These are phyloP conservation scores for Teleogryllus occipitalis DNA, from an alignment of 1,140 invertebrate genomes.

Conservation along the genomic window DNA sequence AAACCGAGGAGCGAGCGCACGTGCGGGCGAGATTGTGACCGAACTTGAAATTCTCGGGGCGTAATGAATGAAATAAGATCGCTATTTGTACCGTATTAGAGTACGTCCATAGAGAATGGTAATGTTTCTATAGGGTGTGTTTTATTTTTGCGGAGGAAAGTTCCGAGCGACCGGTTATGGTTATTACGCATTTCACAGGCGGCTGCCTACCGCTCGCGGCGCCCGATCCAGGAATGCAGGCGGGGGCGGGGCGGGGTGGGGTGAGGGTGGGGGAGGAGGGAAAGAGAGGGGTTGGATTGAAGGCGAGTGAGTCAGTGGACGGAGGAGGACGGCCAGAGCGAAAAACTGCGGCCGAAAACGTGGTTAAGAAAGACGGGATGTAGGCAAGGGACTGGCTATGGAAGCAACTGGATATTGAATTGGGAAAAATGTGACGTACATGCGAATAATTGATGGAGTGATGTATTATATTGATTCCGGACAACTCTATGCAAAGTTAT, in stretches of 20 bases:
- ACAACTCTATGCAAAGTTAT: too few relatives aligned
- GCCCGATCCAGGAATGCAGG: not conserved
- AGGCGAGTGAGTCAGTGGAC: not conserved
- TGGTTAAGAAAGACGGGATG: not conserved
- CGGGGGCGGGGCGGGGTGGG: too few relatives aligned
- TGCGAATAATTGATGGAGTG: too few relatives aligned
- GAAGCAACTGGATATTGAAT: too few relatives aligned
- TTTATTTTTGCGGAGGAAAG: not conserved
- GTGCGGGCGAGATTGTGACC: too few relatives aligned
- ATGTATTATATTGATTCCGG: too few relatives aligned
- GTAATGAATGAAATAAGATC: not conserved
- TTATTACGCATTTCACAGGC: constrained; percentile 4
- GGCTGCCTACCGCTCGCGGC: not conserved
- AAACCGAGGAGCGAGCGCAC: too few relatives aligned
- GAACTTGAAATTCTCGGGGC: too few relatives aligned
- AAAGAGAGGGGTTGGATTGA: not conserved
- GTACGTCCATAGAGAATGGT: not conserved
- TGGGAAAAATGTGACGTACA: too few relatives aligned
- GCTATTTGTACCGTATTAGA: not conserved
- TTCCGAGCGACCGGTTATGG: not conserved
- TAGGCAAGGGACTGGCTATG: not conserved
- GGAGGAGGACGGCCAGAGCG: not conserved
- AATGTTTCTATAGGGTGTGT: not conserved
- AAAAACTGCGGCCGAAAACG: not conserved
- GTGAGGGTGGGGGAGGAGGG: too few relatives aligned